Evolutionary conservation across 2,113 vertebrate species (phyloP), one percentile per base, ranked within the genome.

Genomic region (Abramis brama): DNA sequence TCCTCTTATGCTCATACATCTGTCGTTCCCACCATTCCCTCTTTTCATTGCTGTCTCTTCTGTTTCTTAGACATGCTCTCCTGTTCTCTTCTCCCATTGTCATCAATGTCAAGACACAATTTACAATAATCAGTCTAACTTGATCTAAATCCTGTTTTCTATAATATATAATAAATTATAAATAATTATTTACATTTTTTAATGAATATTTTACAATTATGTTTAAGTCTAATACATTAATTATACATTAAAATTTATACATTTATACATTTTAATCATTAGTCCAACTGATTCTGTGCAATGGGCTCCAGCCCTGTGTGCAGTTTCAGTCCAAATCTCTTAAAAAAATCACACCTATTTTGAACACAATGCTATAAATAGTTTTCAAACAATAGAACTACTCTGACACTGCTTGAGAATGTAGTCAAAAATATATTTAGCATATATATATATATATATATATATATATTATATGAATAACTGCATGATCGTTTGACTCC

Each of bases 1-100:
- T 77, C 75, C 75, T 77, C 47, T 77, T 17, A 52, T 55, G n/a
- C 75, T 77, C 75, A 30, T 25, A 74, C 75, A 77, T 77, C 75
- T 77, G 75, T 77, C n/a, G 3, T 76, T 76, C 45, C 21, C 36
- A 43, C 36, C 36, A 23, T 71, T 71, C 39, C 21, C 36, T 73
- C 68, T 71, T 73, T 73, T 43, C 36, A 43, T 9, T 43, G 70
- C 21, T n/a, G 70, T 73, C 70, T 73, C 39, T 45, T 73, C 70
- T 45, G 70, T 45, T 45, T 73, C 21, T 71, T 36, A 45, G 70
- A 36, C 30, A 70, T 66, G 17, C 36, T 45, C 19, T 45, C 39
- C 10, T 13, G 21, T 73, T 73, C 70, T 73, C 70, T 73, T 45
- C 39, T 73, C 39, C 11, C 23, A 45, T 21, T 73, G 36, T 21